phyloP scores from a whole-genome alignment of 2,113 vertebrate genomes.

The Protobothrops mucrosquamatus region DNA sequence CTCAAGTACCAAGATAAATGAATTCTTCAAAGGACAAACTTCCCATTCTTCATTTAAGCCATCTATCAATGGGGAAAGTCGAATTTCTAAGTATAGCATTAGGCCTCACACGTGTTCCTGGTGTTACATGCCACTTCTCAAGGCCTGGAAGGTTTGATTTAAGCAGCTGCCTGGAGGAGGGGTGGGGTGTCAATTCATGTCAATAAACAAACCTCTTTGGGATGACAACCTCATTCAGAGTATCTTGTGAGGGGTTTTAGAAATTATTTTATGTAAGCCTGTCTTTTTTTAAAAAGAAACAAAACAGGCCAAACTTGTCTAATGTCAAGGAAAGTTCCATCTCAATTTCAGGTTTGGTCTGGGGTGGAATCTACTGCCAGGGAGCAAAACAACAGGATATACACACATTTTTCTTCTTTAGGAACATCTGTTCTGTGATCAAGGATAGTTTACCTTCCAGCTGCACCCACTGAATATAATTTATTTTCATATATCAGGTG shows the following conservation, averaged over 20 bases:
- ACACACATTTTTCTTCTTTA: neutral
- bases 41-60: conserved; percentile 43
- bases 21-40: conserved; percentile 50
- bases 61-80: conserved; percentile 42
- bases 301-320: conserved; percentile 29
- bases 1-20: conserved; percentile 32
- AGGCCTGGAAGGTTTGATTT: conserved; percentile 31
- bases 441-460: neutral
- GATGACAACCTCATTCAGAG: conserved; percentile 38
- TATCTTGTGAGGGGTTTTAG: accelerated
- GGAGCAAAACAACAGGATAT: neutral
- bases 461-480: conserved; percentile 2
- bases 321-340: neutral
- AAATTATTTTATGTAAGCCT: neutral
- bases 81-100: neutral
- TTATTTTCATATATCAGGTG: neutral
- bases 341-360: accelerated
- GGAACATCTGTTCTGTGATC: conserved; percentile 12
- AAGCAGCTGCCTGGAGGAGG: conserved; percentile 9
- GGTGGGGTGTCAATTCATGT: neutral
- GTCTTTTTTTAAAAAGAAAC: neutral
- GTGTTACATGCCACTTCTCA: neutral
- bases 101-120: conserved; percentile 25
- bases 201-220: conserved; percentile 30
- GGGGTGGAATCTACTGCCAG: conserved; percentile 1